Percentiles rank a stretch among this genome's conserved stretches.
Evolutionary conservation across 64 coral and sea anemone genomes (phyloP).

Genomic region (Pocillopora damicornis): DNA sequence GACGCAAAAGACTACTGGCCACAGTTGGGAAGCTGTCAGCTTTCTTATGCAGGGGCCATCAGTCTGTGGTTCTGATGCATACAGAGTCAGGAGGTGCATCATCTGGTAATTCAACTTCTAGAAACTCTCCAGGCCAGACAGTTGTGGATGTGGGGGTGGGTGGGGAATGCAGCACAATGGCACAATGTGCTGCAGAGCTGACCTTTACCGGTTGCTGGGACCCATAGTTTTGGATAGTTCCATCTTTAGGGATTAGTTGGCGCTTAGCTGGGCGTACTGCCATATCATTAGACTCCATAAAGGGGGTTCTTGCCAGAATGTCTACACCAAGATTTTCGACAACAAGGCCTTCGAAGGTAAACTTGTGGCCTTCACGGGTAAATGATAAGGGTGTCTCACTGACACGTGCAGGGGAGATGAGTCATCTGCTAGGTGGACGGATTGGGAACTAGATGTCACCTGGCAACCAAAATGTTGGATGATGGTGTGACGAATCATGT

Average conservation of each 20-base stretch:
- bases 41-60: neutral
- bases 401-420: slow-evolving; percentile 10
- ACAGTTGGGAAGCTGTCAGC: slow-evolving; percentile 11
- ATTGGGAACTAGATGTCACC: neutral
- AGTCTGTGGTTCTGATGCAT: slow-evolving; percentile 19
- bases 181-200: neutral
- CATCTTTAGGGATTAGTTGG: neutral
- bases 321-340: slow-evolving; percentile 16
- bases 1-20: slow-evolving; percentile 14
- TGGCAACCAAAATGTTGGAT: neutral
- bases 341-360: neutral
- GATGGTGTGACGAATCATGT: neutral
- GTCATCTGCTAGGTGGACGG: slow-evolving; percentile 4
- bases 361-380: neutral
- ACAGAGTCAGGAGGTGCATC: slow-evolving; percentile 2
- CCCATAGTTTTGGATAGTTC: neutral
- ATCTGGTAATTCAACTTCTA: neutral
- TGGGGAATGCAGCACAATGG: neutral
- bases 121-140: slow-evolving; percentile 3
- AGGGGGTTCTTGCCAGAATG: neutral
- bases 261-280: neutral
- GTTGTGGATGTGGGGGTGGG: neutral
- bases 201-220: neutral
- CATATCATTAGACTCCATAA: neutral
- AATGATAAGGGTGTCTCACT: neutral